phyloP scores from a whole-genome alignment of 2,797 vertebrate species.

The Scarus forsteni region DNA sequence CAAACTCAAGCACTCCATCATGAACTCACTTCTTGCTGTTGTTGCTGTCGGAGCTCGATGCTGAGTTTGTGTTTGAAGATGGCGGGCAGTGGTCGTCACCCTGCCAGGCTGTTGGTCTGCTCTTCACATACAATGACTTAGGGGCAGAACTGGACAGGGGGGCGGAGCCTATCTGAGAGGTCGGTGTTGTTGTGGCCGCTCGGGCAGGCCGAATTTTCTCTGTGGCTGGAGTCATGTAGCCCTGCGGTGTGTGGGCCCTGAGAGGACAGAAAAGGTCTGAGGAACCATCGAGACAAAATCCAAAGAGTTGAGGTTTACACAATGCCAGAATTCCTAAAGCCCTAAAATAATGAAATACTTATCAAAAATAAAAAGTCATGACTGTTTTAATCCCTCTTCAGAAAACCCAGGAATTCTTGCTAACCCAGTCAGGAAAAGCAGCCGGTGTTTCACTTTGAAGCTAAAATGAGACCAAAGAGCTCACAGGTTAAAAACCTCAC shows the following conservation, averaged over 20 bases:
- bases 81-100: constrained; percentile 75
- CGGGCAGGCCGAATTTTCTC: constrained; percentile 81
- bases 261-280: constrained; percentile 16
- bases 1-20: neutral
- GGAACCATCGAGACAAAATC: no score
- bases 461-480: no score
- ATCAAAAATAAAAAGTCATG: no score
- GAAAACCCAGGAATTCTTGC: no score
- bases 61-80: constrained; percentile 64
- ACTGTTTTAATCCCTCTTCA: no score
- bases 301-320: no score
- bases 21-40: constrained; percentile 79
- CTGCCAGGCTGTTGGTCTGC: constrained; percentile 82
- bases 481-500: no score
- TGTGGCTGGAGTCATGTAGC: constrained; percentile 83
- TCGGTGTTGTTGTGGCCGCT: constrained; percentile 73
- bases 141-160: constrained; percentile 91
- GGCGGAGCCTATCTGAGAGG: constrained; percentile 78
- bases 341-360: no score
- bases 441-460: no score
- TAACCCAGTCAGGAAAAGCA: no score
- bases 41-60: constrained; percentile 72
- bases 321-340: no score
- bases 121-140: constrained; percentile 89
- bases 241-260: constrained; percentile 87